Evolutionary conservation across 2,113 vertebrate genomes (phyloP), one percentile per base, ranked within the genome.

Genomic region (Pluvianellus socialis): DNA sequence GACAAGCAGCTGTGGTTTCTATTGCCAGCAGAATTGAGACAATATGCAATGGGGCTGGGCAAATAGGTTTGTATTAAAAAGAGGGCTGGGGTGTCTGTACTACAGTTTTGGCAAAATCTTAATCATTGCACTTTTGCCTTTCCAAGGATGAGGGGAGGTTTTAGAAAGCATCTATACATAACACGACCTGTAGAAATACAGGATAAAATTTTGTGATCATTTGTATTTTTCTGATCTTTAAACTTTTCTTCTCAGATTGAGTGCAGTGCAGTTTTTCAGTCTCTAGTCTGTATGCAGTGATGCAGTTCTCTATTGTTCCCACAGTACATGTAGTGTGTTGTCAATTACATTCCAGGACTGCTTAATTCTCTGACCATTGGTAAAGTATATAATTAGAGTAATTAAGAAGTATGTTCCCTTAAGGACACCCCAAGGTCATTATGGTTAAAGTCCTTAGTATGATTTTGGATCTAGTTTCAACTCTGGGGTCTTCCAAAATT

Each of bases 1-100:
- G 93, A 93, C 90, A 95, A 92, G 90, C 67, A 89, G 67, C 80
- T 94, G 49, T 93, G 65, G 63, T 89, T 92, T 73, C 63, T 82
- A 1, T 77, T 97, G 85, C 91, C 73, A 81, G 12, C 56, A 66
- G 81, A 95, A 61, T 84, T 83, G 93, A 90, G 73, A 84, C 45
- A 52, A 7, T 56, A 16, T 66, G 18, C 63, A 44, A 62, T 85
- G 68, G 81, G 88, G 66, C 73, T 74, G 44, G 84, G 66, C 74
- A 90, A 59, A 91, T 79, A 90, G 52, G n/a, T 81, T 96, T 94
- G n/a, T 73, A 49, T 65, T 68, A 65, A 59, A 92, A 94, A 47
- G 9, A 27, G 38, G 28, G 7, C 52, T 42, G 66, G 13, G 23
- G 4, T 53, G 6, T 35, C 42, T 53, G 18, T 62, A 32, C 38